Conservation (phyloP, 2,113 vertebrate species). For the Nannospalax galili region DNA sequence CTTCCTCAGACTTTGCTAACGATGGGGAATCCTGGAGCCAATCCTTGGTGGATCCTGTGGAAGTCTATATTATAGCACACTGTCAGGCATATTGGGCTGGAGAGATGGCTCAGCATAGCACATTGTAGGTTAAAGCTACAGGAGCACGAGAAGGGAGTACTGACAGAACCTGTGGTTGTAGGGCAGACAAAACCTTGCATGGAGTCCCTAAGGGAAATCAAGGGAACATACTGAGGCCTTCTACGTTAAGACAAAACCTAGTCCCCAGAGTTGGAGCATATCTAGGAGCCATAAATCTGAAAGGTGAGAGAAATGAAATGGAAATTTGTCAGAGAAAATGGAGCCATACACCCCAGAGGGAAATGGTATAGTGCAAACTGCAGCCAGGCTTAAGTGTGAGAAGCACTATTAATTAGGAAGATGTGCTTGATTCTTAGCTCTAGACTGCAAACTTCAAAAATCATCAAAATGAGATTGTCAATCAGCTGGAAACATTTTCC, state of each 20-base stretch:
- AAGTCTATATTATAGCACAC: background rate
- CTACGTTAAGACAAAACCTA: background rate
- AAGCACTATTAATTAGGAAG: background rate
- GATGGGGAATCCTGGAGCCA: too few species aligned
- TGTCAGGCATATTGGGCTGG: background rate
- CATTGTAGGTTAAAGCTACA: background rate
- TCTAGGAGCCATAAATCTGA: background rate
- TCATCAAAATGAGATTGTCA: slow-evolving; percentile 31
- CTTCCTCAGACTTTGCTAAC: background rate
- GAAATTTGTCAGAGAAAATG: background rate
- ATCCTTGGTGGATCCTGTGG: background rate
- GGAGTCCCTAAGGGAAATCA: background rate
- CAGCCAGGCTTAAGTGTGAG: background rate
- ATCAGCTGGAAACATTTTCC: background rate
- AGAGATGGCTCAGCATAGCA: too few species aligned
- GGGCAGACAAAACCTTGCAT: background rate
- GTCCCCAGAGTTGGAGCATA: background rate
- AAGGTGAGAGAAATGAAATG: background rate
- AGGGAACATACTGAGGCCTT: background rate
- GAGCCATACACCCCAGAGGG: background rate
- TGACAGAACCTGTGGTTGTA: background rate
- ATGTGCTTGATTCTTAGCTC: background rate
- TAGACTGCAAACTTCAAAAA: slow-evolving; percentile 5
- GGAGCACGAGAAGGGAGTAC: background rate
- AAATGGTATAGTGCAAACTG: background rate